A percentile compares a stretch with the other conserved stretches of the same genome.
These are phyloP conservation scores for Chloroclysta siterata DNA, from an alignment of 2,888 invertebrate genomes.

Conservation along the genomic window DNA sequence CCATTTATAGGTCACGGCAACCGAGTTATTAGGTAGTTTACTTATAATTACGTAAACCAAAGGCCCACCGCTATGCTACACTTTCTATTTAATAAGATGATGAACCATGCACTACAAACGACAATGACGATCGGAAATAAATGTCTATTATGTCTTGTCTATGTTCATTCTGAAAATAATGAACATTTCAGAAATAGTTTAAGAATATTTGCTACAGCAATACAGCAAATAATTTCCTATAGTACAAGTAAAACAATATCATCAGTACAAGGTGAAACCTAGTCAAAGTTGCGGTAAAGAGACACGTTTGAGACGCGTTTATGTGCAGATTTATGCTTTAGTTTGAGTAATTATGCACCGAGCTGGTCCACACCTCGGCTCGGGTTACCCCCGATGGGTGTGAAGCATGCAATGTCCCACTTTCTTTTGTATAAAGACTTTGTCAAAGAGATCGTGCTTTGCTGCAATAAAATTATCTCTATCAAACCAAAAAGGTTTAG, in stretches of 20 bases:
- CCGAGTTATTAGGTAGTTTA: not conserved
- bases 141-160: too few relatives aligned
- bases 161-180: constrained; percentile 23
- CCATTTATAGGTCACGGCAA: not conserved
- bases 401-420: constrained; percentile 13
- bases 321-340: too few relatives aligned
- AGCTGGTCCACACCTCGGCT: not conserved
- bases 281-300: too few relatives aligned
- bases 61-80: constrained; percentile 18
- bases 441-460: constrained; percentile 8
- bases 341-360: not conserved
- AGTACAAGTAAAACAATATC: too few relatives aligned
- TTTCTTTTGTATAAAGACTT: constrained; percentile 14
- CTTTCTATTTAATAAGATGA: constrained; percentile 35
- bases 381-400: constrained; percentile 10
- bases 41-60: constrained; percentile 11
- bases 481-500: too few relatives aligned
- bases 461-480: not conserved
- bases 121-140: not conserved
- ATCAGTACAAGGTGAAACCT: too few relatives aligned
- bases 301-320: too few relatives aligned
- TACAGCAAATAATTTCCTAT: too few relatives aligned
- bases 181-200: too few relatives aligned
- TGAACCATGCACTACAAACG: constrained; percentile 21
- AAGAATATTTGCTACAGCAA: too few relatives aligned